Conservation (phyloP, 2,113 vertebrate species). For the Aplodontia rufa region DNA sequence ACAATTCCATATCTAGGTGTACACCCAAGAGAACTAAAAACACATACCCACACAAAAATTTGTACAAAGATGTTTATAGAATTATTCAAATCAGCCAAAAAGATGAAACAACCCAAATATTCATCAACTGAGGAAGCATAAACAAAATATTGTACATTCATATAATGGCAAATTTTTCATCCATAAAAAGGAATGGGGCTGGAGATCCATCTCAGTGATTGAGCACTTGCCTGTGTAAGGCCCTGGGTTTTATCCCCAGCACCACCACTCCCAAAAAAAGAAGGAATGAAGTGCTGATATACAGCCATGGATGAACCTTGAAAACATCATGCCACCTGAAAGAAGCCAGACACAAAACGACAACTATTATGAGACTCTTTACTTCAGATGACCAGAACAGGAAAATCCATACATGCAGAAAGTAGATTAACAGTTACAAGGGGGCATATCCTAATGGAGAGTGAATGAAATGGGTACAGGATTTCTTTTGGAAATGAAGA, state of each 20-base stretch:
- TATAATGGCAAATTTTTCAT: background rate
- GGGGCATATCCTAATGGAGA: background rate
- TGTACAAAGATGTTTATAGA: background rate
- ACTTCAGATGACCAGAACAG: constrained; percentile 1
- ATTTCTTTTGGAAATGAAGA: background rate
- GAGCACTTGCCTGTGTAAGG: background rate
- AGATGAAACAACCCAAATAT: background rate
- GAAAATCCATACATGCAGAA: background rate
- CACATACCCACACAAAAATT: background rate
- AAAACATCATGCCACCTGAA: constrained; percentile 11
- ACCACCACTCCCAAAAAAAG: background rate
- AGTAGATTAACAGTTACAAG: background rate
- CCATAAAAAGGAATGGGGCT: background rate
- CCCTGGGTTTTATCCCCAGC: background rate
- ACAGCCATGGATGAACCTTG: background rate
- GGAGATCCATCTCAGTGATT: background rate
- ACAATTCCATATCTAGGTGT: constrained; percentile 1
- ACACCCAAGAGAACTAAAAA: background rate
- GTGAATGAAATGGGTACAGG: background rate
- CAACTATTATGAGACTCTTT: background rate
- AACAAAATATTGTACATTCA: background rate
- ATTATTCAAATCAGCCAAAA: constrained; percentile 43
- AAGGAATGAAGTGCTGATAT: background rate
- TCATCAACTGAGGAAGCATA: background rate
- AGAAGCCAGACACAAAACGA: constrained; percentile 21